A percentile compares a stretch with the other conserved stretches of the same genome.
These are phyloP conservation scores for Geococcyx californianus DNA, from an alignment of 2,113 vertebrate genomes.

Conservation along the genomic window DNA sequence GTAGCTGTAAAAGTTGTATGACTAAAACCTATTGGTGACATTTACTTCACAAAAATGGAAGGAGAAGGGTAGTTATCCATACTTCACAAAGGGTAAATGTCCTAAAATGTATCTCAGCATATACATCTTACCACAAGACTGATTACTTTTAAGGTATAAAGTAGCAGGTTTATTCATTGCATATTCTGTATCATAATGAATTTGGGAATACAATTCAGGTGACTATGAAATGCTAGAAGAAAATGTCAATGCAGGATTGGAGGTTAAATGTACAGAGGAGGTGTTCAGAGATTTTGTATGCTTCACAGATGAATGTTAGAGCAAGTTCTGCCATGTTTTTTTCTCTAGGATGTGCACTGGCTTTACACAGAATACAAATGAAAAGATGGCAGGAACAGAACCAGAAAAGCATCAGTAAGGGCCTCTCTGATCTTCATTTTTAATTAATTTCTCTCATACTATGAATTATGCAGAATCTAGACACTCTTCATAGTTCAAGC, in stretches of 20 bases:
- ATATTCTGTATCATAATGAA: background rate
- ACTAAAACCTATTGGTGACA: background rate
- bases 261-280: background rate
- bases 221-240: background rate
- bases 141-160: background rate
- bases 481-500: background rate
- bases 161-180: background rate
- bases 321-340: background rate
- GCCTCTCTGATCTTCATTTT: background rate
- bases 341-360: background rate
- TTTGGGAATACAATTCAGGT: background rate
- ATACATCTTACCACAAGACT: background rate
- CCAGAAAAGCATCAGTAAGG: background rate
- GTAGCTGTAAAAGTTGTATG: background rate
- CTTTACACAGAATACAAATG: background rate
- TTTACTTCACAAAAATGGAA: background rate
- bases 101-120: background rate
- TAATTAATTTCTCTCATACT: background rate
- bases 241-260: background rate
- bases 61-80: background rate
- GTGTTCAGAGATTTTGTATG: background rate
- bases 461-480: background rate
- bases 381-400: background rate
- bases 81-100: background rate
- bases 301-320: background rate